Conservation (phyloP, 2,113 vertebrate species). For the Empidonax traillii region DNA sequence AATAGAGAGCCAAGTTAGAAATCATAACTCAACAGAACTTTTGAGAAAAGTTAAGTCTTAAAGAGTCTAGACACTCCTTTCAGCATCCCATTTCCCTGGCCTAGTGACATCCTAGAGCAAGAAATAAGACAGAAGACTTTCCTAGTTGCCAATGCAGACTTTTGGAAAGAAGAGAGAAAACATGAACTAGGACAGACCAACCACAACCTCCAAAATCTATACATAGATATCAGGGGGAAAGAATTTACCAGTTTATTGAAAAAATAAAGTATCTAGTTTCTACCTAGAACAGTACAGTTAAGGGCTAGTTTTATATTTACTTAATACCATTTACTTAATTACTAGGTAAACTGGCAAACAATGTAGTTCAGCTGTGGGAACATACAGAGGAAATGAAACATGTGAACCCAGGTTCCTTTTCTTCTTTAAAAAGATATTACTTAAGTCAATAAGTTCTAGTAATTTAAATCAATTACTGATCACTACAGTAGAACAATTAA, state of each 20-base stretch:
- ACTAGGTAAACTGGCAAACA: not conserved
- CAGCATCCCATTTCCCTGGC: not conserved
- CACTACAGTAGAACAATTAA: not conserved
- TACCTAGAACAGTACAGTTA: not conserved
- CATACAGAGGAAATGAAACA: not conserved
- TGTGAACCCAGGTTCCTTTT: accelerated
- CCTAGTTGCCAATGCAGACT: not conserved
- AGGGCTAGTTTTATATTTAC: not conserved
- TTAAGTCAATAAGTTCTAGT: not conserved
- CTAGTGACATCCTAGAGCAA: not conserved
- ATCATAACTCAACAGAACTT: not conserved
- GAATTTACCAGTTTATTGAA: not conserved
- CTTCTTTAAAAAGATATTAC: not conserved
- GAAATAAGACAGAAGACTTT: not conserved
- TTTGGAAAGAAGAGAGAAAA: not conserved
- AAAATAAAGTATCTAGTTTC: not conserved
- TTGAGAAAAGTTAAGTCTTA: not conserved
- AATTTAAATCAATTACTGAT: not conserved
- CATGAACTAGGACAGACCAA: not conserved
- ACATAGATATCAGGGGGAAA: accelerated
- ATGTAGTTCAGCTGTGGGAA: not conserved
- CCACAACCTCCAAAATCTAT: not conserved
- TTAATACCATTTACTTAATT: not conserved
- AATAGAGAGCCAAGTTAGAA: not conserved
- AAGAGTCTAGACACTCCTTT: not conserved